Conservation (phyloP, 2,888 invertebrate genomes). For the Maniola hyperantus region DNA sequence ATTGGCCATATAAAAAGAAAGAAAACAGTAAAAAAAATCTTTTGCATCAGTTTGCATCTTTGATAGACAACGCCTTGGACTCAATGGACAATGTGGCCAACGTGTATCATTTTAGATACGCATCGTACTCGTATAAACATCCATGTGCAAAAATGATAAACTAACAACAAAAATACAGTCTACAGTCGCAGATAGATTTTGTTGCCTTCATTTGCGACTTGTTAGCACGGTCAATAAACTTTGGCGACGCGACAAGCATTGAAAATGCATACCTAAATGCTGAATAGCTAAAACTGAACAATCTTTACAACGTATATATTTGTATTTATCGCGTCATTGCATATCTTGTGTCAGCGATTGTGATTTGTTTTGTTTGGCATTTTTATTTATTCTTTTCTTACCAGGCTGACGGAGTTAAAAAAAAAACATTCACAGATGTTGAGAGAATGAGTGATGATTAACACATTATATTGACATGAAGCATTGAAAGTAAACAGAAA, state of each 20-base stretch:
- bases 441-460: not conserved
- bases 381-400: not conserved
- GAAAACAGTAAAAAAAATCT: too few species aligned
- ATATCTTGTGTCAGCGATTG: not conserved
- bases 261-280: not conserved
- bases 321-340: not conserved
- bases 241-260: not conserved
- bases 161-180: not conserved
- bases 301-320: not conserved
- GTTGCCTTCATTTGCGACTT: not conserved
- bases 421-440: too few species aligned
- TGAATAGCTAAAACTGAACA: not conserved
- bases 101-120: too few species aligned
- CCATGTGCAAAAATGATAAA: too few species aligned
- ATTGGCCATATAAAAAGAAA: too few species aligned
- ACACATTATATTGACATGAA: not conserved
- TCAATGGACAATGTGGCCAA: too few species aligned
- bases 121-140: too few species aligned
- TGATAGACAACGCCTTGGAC: too few species aligned
- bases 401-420: too few species aligned
- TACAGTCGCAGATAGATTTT: not conserved
- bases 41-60: too few species aligned
- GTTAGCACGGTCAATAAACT: constrained; percentile 9
- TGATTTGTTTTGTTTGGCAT: not conserved
- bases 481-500: constrained; percentile 6